A percentile compares a stretch with the other conserved stretches of the same genome.
Evolutionary conservation across 2,797 vertebrate genomes (phyloP).

Genomic region (Tragelaphus eurycerus): DNA sequence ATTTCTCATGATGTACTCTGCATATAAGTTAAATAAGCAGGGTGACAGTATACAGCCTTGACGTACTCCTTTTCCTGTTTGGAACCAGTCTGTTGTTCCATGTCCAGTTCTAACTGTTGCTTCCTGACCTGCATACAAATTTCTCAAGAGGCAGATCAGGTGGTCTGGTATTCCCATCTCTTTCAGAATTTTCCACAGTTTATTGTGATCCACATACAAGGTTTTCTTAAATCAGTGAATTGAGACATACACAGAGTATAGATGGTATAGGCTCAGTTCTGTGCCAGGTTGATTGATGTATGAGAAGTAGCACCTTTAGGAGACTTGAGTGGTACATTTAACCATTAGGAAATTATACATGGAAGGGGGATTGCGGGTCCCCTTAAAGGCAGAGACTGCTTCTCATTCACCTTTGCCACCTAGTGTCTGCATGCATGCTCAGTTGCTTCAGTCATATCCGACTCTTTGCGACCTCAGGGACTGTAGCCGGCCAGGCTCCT

Average conservation of each 20-base stretch:
- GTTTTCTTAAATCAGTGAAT: background rate
- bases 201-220: too few species aligned
- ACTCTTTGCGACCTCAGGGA: background rate
- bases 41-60: too few species aligned
- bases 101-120: too few species aligned
- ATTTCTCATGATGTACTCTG: too few species aligned
- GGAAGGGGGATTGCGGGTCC: background rate
- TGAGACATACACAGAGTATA: background rate
- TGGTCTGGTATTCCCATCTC: too few species aligned
- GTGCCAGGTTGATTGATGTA: background rate
- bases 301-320: background rate
- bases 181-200: too few species aligned
- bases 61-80: too few species aligned
- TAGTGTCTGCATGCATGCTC: background rate
- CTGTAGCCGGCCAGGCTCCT: background rate
- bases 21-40: too few species aligned
- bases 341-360: background rate
- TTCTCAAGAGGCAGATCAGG: too few species aligned
- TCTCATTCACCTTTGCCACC: background rate
- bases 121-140: too few species aligned
- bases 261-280: background rate
- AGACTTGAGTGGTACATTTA: background rate
- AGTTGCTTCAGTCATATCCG: fast-evolving
- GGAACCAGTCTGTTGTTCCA: too few species aligned
- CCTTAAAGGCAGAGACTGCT: background rate